Conservation (phyloP, 1,140 invertebrate genomes). For the Drosophila ercepeae region DNA sequence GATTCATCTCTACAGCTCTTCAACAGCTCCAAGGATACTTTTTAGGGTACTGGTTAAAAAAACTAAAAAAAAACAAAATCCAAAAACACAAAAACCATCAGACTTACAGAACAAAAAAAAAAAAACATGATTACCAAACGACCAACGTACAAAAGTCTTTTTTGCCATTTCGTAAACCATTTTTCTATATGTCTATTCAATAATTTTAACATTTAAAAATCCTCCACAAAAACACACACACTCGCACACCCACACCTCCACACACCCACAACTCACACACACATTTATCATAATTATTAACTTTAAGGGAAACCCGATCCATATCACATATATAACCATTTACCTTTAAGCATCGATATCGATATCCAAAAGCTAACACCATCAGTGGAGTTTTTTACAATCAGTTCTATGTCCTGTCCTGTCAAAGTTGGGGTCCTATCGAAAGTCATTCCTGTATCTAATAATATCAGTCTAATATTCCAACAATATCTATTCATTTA, state of each 20-base stretch:
- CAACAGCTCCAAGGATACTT: slow-evolving; percentile 45
- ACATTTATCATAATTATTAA: slow-evolving; percentile 29
- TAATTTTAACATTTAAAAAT: slow-evolving; percentile 16
- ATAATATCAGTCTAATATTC: no score
- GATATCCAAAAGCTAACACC: slow-evolving; percentile 31
- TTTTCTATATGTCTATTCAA: slow-evolving; percentile 45
- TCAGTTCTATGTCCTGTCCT: slow-evolving; percentile 4
- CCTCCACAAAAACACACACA: slow-evolving; percentile 4
- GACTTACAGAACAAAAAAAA: slow-evolving; percentile 35
- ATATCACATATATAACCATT: slow-evolving; percentile 34
- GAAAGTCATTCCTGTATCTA: no score
- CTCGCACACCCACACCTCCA: slow-evolving; percentile 5
- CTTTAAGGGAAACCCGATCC: slow-evolving; percentile 22
- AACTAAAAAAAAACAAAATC: slow-evolving; percentile 38
- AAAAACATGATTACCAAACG: slow-evolving; percentile 42
- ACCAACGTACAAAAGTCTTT: slow-evolving; percentile 44
- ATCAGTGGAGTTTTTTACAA: neutral
- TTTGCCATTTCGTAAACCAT: slow-evolving; percentile 53
- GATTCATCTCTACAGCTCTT: slow-evolving; percentile 18
- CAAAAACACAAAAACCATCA: slow-evolving; percentile 29
- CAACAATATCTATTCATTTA: no score
- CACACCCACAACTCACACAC: slow-evolving; percentile 14
- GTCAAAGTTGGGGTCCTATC: neutral
- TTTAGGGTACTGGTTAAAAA: slow-evolving; percentile 71
- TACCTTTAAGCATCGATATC: slow-evolving; percentile 25